Conservation (phyloP, 30 jellyfish, hydroid and myxozoan species). For the Pseudorhiza aurosa region DNA sequence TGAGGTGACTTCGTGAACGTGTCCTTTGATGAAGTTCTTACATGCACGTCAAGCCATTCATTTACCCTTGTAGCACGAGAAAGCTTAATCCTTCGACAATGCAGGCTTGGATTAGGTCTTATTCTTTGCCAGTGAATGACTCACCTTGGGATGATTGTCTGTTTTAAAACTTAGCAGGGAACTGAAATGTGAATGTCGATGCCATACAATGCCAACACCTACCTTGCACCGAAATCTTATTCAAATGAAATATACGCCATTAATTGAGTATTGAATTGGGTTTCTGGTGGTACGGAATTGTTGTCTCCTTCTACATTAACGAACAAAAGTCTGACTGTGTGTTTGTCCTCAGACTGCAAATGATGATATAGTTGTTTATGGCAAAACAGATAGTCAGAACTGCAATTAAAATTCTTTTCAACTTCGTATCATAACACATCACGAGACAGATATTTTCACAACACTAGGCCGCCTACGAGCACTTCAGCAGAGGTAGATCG, state of each 20-base stretch:
- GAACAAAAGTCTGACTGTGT: no score
- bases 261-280: not conserved
- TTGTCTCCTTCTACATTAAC: no score
- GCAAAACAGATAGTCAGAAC: no score
- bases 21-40: constrained; percentile 6
- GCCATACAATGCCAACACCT: not conserved
- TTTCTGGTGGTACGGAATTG: not conserved
- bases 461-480: no score
- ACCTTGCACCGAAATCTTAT: not conserved
- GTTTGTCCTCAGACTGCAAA: no score
- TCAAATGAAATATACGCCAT: not conserved
- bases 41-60: constrained; percentile 23
- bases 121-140: not conserved
- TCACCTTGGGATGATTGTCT: not conserved
- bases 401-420: no score
- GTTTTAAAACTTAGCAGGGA: not conserved
- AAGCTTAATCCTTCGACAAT: constrained; percentile 10
- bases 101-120: not conserved
- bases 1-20: constrained; percentile 12
- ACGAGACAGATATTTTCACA: no score
- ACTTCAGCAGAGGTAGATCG: no score
- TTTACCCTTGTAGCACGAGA: not conserved
- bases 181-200: not conserved
- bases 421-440: no score
- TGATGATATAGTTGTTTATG: no score